Evolutionary conservation across 2,888 invertebrate species (phyloP).

Genomic region (Agriopis marginaria): DNA sequence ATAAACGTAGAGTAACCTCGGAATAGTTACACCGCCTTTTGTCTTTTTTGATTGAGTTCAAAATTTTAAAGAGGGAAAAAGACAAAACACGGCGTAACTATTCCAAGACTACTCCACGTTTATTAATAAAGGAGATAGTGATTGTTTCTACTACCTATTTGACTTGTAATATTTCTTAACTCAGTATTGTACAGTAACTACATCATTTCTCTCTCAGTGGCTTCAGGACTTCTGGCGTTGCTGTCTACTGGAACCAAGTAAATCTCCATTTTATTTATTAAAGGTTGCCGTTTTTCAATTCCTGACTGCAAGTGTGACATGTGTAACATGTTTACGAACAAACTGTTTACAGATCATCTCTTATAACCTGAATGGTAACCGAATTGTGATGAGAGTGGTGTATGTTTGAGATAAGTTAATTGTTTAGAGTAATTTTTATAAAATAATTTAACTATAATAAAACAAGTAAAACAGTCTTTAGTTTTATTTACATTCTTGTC

Average conservation of each 20-base stretch:
- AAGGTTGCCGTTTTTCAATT: conserved; percentile 46
- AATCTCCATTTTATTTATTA: conserved; percentile 40
- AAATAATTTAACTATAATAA: conserved; percentile 69
- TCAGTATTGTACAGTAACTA: conserved; percentile 89
- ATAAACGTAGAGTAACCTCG: no score
- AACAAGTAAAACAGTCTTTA: conserved; percentile 70
- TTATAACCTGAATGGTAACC: conserved; percentile 37
- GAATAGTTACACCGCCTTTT: no score
- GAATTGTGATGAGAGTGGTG: conserved; percentile 48
- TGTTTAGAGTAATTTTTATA: conserved; percentile 68
- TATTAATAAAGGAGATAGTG: no score
- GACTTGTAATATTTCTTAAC: conserved; percentile 52
- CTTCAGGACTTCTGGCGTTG: conserved; percentile 96
- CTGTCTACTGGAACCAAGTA: conserved; percentile 96
- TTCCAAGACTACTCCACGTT: no score
- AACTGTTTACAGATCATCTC: conserved; percentile 12
- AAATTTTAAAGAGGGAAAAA: no score
- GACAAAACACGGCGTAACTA: no score
- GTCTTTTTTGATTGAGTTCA: no score
- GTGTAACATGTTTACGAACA: conserved; percentile 12
- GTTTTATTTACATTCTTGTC: conserved; percentile 78
- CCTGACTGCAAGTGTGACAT: conserved; percentile 9
- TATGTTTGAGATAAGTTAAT: conserved; percentile 42
- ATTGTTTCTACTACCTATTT: neutral
- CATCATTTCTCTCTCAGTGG: conserved; percentile 94